phyloP scores from a whole-genome alignment of 2,113 vertebrate species.

The Emydocephalus ijimae region DNA sequence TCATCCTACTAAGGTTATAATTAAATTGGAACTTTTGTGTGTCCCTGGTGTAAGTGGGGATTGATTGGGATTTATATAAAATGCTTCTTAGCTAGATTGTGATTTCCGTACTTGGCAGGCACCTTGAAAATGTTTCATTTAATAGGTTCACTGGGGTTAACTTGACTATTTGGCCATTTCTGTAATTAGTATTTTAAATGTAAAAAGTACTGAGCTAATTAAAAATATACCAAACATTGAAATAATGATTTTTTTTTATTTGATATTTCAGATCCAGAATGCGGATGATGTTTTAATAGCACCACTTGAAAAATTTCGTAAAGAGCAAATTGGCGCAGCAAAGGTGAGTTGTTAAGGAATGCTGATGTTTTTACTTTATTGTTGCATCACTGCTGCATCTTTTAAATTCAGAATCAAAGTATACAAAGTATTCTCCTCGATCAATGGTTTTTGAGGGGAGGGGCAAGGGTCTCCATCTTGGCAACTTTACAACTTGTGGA shows the following conservation, averaged over 20 bases:
- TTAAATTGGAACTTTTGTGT: background rate
- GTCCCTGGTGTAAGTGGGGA: background rate
- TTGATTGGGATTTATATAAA: background rate
- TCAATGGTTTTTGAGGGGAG: background rate
- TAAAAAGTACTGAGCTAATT: constrained; percentile 11
- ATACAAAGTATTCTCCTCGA: background rate
- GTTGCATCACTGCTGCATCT: background rate
- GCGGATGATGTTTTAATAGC: constrained; percentile 95
- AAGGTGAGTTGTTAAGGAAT: constrained; percentile 85
- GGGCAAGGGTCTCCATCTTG: too few species aligned
- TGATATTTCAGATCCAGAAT: constrained; percentile 90
- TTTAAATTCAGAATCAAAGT: background rate
- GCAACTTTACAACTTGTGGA: too few species aligned
- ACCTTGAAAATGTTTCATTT: background rate
- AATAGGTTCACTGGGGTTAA: rapidly evolving
- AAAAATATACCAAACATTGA: constrained; percentile 27
- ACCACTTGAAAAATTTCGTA: constrained; percentile 93
- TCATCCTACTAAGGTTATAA: background rate
- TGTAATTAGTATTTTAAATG: background rate
- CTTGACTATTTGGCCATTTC: constrained; percentile 11
- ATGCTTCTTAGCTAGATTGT: background rate
- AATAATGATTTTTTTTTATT: constrained; percentile 24
- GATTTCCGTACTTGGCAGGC: background rate
- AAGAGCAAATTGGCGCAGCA: constrained; percentile 95
- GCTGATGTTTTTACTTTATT: constrained; percentile 33